Conservation (phyloP, 2,113 vertebrate species). For the Etheostoma spectabile region DNA sequence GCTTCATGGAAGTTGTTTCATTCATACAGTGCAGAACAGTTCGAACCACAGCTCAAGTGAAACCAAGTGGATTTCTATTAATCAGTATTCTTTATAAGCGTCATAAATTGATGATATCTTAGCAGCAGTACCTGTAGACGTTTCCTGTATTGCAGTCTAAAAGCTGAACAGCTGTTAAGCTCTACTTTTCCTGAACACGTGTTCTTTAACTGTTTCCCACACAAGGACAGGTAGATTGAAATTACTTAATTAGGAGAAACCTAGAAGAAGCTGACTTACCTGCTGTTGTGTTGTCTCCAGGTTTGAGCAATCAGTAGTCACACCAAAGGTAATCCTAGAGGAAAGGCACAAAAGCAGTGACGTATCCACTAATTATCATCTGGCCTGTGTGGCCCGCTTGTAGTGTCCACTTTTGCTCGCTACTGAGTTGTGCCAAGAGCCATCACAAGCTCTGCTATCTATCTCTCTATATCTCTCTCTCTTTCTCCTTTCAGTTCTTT, state of each 20-base stretch:
- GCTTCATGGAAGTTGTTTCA: slow-evolving; percentile 34
- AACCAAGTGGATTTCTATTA: slow-evolving; percentile 1
- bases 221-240: not conserved
- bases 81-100: slow-evolving; percentile 22
- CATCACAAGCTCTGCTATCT: slow-evolving; percentile 60
- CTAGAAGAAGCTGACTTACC: slow-evolving; percentile 48
- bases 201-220: slow-evolving; percentile 3
- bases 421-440: slow-evolving; percentile 59
- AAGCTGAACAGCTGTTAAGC: slow-evolving; percentile 34
- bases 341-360: slow-evolving; percentile 1
- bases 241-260: not conserved
- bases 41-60: slow-evolving; percentile 3
- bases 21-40: slow-evolving; percentile 33
- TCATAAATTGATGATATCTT: slow-evolving; percentile 23
- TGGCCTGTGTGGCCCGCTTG: slow-evolving; percentile 54
- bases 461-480: slow-evolving; percentile 42
- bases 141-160: slow-evolving; percentile 17
- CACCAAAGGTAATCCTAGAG: slow-evolving; percentile 54
- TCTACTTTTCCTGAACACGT: slow-evolving; percentile 7
- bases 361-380: slow-evolving; percentile 58
- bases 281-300: slow-evolving; percentile 57
- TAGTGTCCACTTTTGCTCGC: slow-evolving; percentile 41
- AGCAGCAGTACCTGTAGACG: slow-evolving; percentile 33
- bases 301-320: slow-evolving; percentile 32
- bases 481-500: slow-evolving; percentile 46